Percentiles rank a stretch among this genome's conserved stretches.
Conservation (phyloP, 2,797 vertebrate species). For the Manis crassicaudata region DNA sequence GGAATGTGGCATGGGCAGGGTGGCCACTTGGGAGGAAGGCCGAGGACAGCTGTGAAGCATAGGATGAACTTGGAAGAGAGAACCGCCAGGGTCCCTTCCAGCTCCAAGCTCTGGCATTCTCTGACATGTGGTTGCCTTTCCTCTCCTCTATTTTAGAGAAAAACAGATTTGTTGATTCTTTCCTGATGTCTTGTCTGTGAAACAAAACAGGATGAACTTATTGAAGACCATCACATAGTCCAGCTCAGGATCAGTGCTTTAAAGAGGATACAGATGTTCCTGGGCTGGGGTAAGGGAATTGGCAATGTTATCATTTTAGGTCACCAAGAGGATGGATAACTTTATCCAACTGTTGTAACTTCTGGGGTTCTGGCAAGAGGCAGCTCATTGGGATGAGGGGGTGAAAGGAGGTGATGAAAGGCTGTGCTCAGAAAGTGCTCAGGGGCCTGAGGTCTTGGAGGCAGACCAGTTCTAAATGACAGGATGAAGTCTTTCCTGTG, state of each 20-base stretch:
- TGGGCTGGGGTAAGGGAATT: background rate
- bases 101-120: background rate
- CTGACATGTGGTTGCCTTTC: background rate
- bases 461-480: background rate
- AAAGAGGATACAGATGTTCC: background rate
- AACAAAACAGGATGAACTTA: background rate
- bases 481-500: background rate
- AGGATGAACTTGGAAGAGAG: background rate
- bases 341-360: background rate
- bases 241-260: background rate
- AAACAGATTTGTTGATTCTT: background rate
- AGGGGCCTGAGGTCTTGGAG: background rate
- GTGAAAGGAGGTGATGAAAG: background rate
- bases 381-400: background rate
- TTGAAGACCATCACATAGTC: background rate
- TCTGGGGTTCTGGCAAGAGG: background rate
- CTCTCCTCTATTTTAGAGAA: background rate
- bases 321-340: background rate
- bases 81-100: background rate
- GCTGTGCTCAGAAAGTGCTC: background rate
- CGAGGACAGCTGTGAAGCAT: background rate
- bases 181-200: background rate
- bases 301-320: background rate
- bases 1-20: background rate
- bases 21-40: background rate